Evolutionary conservation across 37 sponge, comb jelly and placozoan genomes (phyloP).

Genomic region (Chondrilla cf. caribensis): DNA sequence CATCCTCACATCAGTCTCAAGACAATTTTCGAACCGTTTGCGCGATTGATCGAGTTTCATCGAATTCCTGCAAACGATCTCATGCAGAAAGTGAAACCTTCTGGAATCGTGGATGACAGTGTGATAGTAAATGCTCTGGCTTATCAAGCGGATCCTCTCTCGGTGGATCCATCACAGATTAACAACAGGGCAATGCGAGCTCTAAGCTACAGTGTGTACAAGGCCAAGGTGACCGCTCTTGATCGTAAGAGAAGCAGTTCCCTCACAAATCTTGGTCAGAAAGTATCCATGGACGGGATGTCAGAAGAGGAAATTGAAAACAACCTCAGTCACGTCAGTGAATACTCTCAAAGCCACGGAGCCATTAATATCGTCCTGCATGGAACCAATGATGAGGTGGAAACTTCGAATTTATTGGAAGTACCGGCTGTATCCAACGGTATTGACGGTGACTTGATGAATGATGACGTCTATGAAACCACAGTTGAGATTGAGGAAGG

Average conservation of each 20-base stretch:
- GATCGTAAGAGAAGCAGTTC: neutral
- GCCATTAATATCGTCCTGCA: neutral
- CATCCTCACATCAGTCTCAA: slow-evolving; percentile 32
- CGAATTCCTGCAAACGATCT: slow-evolving; percentile 77
- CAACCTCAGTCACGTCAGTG: neutral
- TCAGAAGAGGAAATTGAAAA: neutral
- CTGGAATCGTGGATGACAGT: slow-evolving; percentile 68
- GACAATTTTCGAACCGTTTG: slow-evolving; percentile 80
- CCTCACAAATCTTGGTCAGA: slow-evolving; percentile 1
- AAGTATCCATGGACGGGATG: neutral
- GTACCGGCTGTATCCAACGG: neutral
- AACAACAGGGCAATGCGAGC: neutral
- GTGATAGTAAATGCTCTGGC: slow-evolving; percentile 89
- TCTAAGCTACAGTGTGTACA: slow-evolving; percentile 13
- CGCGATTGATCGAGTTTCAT: slow-evolving; percentile 71
- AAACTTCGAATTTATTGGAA: neutral
- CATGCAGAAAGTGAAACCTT: slow-evolving; percentile 85
- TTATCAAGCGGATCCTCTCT: slow-evolving; percentile 87
- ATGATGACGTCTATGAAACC: neutral
- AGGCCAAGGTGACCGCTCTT: neutral
- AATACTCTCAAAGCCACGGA: neutral
- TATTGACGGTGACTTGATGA: neutral
- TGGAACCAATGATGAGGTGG: neutral
- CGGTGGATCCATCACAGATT: slow-evolving; percentile 46
- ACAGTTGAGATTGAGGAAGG: neutral